phyloP scores from a whole-genome alignment of 2,888 invertebrate genomes.

The Oligia fasciuncula region DNA sequence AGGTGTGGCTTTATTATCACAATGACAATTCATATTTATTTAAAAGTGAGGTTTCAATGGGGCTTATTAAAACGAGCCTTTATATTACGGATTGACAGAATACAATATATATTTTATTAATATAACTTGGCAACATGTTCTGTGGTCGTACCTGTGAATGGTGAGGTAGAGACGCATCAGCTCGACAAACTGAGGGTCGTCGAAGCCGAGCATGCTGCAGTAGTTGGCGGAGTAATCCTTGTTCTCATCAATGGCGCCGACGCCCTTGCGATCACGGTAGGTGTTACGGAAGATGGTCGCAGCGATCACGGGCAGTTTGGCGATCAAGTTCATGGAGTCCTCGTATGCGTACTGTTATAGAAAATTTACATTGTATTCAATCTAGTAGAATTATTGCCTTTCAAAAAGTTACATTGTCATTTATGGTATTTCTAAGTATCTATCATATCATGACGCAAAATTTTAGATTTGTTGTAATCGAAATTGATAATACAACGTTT shows the following conservation, averaged over 20 bases:
- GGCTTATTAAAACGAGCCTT: background rate
- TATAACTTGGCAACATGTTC: background rate
- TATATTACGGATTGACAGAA: background rate
- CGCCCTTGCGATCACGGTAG: conserved; percentile 95
- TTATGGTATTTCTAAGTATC: conserved; percentile 6
- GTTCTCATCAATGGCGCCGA: conserved; percentile 96
- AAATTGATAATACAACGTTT: conserved; percentile 36
- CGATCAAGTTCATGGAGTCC: conserved; percentile 98
- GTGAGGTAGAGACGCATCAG: conserved; percentile 98
- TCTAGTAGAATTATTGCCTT: background rate
- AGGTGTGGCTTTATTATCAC: background rate
- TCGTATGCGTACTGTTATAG: conserved; percentile 93
- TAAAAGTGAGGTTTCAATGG: background rate
- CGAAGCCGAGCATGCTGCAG: conserved; percentile 97
- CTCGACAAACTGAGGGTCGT: conserved; percentile 95
- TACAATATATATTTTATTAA: background rate
- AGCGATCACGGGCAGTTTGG: conserved; percentile 97
- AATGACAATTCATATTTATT: background rate
- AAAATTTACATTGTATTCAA: conserved; percentile 34
- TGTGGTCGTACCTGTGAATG: conserved; percentile 92
- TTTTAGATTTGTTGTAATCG: conserved; percentile 16
- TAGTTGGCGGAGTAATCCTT: conserved; percentile 99
- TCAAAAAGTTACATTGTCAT: background rate
- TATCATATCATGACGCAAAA: conserved; percentile 3
- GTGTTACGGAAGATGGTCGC: conserved; percentile 98